Evolutionary conservation across 2,888 invertebrate species (phyloP).

Genomic region (Mythimna lalbum): DNA sequence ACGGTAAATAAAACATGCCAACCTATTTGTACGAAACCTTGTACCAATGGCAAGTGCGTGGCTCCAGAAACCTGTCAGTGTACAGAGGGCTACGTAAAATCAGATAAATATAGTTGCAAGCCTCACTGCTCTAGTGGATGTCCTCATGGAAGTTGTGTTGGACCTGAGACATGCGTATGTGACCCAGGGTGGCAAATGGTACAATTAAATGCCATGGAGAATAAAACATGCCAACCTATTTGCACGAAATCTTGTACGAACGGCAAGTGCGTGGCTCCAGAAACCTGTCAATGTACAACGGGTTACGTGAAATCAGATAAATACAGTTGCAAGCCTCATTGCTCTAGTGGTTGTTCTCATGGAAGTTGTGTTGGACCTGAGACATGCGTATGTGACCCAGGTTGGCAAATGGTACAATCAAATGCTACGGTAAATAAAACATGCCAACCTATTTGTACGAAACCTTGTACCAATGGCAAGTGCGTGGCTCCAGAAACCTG

Average conservation of each 20-base stretch:
- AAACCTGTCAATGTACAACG: slow-evolving; percentile 11
- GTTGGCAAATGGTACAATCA: neutral
- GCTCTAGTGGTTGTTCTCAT: slow-evolving; percentile 34
- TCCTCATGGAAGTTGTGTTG: slow-evolving; percentile 35
- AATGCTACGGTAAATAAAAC: slow-evolving; percentile 7
- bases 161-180: slow-evolving; percentile 41
- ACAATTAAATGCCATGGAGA: neutral
- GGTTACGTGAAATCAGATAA: slow-evolving; percentile 8
- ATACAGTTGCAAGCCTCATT: slow-evolving; percentile 37
- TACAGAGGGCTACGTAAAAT: slow-evolving; percentile 19
- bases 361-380: slow-evolving; percentile 46
- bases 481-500: slow-evolving; percentile 49
- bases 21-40: slow-evolving; percentile 33
- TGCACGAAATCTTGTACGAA: slow-evolving; percentile 32
- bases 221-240: slow-evolving; percentile 27
- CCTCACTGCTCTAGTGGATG: slow-evolving; percentile 39
- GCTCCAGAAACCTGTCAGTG: slow-evolving; percentile 49
- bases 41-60: slow-evolving; percentile 34
- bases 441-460: slow-evolving; percentile 30
- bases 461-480: slow-evolving; percentile 16
- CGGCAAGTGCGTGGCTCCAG: slow-evolving; percentile 24
- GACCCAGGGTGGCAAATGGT: slow-evolving; percentile 32
- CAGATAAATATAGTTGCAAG: slow-evolving; percentile 16
- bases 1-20: slow-evolving; percentile 14
- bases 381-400: slow-evolving; percentile 35